Conservation (phyloP, 2,888 invertebrate genomes). For the Baccha elongata region DNA sequence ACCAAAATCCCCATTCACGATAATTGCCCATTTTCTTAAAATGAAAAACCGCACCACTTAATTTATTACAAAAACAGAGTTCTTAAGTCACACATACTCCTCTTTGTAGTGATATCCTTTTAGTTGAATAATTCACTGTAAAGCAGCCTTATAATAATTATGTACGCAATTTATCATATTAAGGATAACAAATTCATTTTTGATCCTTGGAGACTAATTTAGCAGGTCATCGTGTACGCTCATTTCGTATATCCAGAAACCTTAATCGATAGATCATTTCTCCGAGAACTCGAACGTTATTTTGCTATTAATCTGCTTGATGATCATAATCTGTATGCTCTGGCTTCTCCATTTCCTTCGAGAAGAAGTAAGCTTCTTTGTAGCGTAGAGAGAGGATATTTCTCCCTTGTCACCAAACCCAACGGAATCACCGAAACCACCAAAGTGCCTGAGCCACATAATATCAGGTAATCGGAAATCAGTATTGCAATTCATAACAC, state of each 20-base stretch:
- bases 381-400: conserved; percentile 5
- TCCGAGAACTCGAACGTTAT: conserved; percentile 29
- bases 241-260: conserved; percentile 25
- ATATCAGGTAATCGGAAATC: conserved; percentile 60
- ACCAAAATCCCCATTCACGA: too few species aligned
- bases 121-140: background rate
- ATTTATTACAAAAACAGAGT: background rate
- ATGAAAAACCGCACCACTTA: background rate
- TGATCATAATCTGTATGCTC: conserved; percentile 49
- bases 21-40: too few species aligned
- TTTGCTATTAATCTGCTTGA: conserved; percentile 39
- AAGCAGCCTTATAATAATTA: background rate
- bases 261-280: conserved; percentile 52
- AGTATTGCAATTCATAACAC: conserved; percentile 68
- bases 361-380: conserved; percentile 11
- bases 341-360: conserved; percentile 18
- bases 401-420: conserved; percentile 25
- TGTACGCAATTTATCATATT: conserved; percentile 15
- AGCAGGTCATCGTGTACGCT: conserved; percentile 14
- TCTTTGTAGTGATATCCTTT: background rate
- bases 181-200: conserved; percentile 33
- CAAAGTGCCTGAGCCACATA: conserved; percentile 27
- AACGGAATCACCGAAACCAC: conserved; percentile 7
- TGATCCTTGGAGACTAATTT: conserved; percentile 41
- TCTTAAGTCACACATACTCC: background rate